Conservation (phyloP, 2,797 vertebrate genomes). For the Dendrocincla fuliginosa region DNA sequence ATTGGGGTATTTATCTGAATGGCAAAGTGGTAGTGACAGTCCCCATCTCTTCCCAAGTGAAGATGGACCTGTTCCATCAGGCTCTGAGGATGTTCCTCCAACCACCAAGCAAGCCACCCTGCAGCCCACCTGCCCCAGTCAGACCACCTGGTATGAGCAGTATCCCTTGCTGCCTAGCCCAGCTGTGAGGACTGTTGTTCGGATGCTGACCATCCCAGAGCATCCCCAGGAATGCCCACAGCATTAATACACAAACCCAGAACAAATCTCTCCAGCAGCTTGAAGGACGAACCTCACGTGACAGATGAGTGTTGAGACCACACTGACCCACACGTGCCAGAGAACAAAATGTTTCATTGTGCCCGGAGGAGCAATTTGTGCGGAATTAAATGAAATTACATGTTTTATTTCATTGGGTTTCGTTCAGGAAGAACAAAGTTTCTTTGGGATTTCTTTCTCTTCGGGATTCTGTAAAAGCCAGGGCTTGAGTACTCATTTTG, state of each 20-base stretch:
- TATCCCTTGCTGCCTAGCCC: not conserved
- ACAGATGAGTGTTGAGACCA: not conserved
- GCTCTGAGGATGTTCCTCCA: not conserved
- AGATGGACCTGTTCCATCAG: not conserved
- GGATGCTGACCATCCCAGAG: not conserved
- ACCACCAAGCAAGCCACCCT: not conserved
- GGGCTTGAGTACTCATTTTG: not conserved
- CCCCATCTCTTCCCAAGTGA: rapidly evolving
- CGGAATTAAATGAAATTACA: not conserved
- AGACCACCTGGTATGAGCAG: not conserved
- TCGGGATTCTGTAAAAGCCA: not conserved
- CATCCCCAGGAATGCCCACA: not conserved
- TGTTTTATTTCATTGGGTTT: not conserved
- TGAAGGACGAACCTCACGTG: not conserved
- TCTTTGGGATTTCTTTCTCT: not conserved
- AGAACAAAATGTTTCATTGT: not conserved
- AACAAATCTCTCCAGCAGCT: not conserved
- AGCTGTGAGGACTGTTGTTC: not conserved
- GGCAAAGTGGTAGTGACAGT: not conserved
- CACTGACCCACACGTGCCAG: not conserved
- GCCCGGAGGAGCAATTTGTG: not conserved
- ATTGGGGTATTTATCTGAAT: not conserved
- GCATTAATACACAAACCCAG: not conserved
- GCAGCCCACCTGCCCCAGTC: not conserved
- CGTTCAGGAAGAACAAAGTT: not conserved